Base-by-base conservation (phyloP, 2,113 vertebrate genomes). In the Tenebrosternarchus preto region DNA sequence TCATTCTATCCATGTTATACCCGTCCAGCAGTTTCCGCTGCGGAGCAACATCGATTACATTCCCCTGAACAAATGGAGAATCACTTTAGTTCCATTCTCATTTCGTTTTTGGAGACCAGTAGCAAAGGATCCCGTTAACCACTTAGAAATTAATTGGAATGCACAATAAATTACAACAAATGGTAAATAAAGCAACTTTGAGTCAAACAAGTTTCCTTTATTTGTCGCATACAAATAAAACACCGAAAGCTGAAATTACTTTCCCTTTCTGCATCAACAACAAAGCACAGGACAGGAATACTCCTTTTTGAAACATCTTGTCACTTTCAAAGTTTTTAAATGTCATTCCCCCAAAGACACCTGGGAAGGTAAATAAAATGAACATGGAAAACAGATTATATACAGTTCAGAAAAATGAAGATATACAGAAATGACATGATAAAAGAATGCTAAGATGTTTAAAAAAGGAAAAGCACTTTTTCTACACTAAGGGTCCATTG, bases 181-280 rank as follows among this genome's bases (percentile, higher is more conserved):
- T 11, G 22, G 17, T 12, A 36, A 68, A 73, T 22, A 4, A 12
- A 56, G 3, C 7, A 70, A 74, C 76, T 82, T 86, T 85, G 92
- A 90, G 88, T 91, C 86, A 89, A 92, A 90, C 83, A 90, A 90
- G 85, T 90, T 92, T 90, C 86, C 84, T 93, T 91, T 90, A 92
- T 91, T 87, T 91, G 90, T 89, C 89, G 91, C 92, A 91, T 90
- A 92, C 91, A 93, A 94, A 94, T 90, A 90, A 92, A 93, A 93
- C 91, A 92, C 90, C 55, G 87, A 90, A 92, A 91, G 91, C 92
- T 90, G 87, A 92, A 87, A 92, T 88, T 88, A 92, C 85, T 81
- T 90, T 92, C 90, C 90, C 86, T 91, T 93, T 91, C 87, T 85
- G 87, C 84, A 82, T 80, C 56, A 84, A 88, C 76, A 81, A 86